phyloP scores from a whole-genome alignment of 2,888 invertebrate genomes.

The Epirrita christyi region DNA sequence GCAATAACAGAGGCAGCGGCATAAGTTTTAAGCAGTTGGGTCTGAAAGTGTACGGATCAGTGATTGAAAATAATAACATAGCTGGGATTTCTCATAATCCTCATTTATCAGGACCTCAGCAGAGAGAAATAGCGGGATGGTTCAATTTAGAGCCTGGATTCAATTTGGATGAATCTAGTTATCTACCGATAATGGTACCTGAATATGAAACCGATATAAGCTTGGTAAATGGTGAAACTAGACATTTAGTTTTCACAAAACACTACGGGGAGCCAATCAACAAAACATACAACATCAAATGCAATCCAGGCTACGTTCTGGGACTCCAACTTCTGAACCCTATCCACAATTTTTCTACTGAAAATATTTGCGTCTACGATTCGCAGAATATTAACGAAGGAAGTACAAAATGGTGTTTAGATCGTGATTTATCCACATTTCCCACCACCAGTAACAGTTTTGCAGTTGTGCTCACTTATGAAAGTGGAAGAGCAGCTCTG shows the following conservation, averaged over 20 bases:
- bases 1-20: conserved; percentile 94
- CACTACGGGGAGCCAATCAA: conserved; percentile 82
- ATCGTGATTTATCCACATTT: conserved; percentile 94
- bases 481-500: conserved; percentile 90
- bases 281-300: conserved; percentile 86
- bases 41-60: conserved; percentile 90
- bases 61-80: conserved; percentile 92
- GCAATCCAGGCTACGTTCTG: conserved; percentile 93
- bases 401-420: conserved; percentile 90
- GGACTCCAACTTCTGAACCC: conserved; percentile 96
- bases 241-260: conserved; percentile 91
- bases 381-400: conserved; percentile 87
- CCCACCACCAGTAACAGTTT: conserved; percentile 95
- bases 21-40: conserved; percentile 96
- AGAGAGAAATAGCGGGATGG: conserved; percentile 97
- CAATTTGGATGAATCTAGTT: conserved; percentile 88
- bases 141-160: conserved; percentile 89
- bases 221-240: conserved; percentile 90
- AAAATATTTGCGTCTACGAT: conserved; percentile 92
- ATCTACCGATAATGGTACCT: conserved; percentile 90
- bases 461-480: conserved; percentile 91
- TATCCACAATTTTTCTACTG: conserved; percentile 94
- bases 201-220: conserved; percentile 85
- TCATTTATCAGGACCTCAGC: conserved; percentile 91
- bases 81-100: conserved; percentile 98